Evolutionary conservation across 1,140 invertebrate species (phyloP), one percentile per base, ranked within the genome.

Genomic region (Ostrea denselamellosa): DNA sequence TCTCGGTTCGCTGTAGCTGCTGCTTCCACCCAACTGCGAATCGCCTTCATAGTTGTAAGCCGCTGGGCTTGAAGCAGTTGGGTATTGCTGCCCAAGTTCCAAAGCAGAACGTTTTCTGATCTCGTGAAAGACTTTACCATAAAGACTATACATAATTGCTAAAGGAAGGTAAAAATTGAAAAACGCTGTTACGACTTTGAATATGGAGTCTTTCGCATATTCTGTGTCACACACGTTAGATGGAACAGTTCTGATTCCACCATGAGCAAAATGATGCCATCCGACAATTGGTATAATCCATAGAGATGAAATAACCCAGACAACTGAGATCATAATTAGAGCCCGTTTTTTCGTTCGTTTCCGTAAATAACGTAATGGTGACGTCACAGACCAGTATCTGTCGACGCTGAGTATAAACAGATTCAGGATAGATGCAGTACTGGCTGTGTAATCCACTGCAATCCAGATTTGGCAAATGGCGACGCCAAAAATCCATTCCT

Each of bases 381-480:
- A 95, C 10, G 96, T 96, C 19, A 96, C 96, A 51, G 96, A 96
- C 94, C 94, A 95, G 89, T 95, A 95, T 28, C 94, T 91, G 87
- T 95, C 94, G 8, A 95, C 90, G 90, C 93, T 94, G 28, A 96
- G 94, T 53, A 95, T 95, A 90, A 96, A 96, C 68, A 96, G 94
- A 92, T 96, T 96, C 25, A 96, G 94, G 86, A 96, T 96, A 83
- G 96, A 96, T 2, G 96, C 96, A 2, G 96, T 96, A 86, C 95
- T 96, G 51, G 96, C 96, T 0, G 96, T 96, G 91, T 97, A 96
- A 90, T 96, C 96, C 2, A 96, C 90, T 28, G 90, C 93, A 52
- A 94, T 94, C 93, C 93, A 94, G 81, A 94, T 93, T 90, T 96
- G 95, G 90, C 96, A 96, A 22, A 96, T 93, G 19, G 93, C 93